Percentiles rank a stretch among this genome's conserved stretches.
Evolutionary conservation across 2,797 vertebrate species (phyloP).

Genomic region (Spheniscus humboldti): DNA sequence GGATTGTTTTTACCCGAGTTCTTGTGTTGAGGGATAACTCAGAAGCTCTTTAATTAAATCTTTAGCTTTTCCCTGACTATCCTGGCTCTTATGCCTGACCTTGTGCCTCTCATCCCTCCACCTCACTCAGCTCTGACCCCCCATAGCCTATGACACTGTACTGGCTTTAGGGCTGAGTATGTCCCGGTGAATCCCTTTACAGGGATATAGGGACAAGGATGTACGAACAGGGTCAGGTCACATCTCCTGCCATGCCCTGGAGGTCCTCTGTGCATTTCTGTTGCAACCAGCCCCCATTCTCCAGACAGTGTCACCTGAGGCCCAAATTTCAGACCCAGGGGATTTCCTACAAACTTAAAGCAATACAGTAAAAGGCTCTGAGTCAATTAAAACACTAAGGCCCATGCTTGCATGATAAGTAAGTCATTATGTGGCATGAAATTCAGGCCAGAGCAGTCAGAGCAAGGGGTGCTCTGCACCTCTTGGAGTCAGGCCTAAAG

Average conservation of each 20-base stretch:
- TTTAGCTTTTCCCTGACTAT: not conserved
- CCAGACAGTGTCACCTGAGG: not conserved
- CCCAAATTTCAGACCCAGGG: not conserved
- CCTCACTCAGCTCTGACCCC: fast-evolving
- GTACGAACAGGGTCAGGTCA: not conserved
- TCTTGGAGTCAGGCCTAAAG: not conserved
- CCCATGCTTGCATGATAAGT: fast-evolving
- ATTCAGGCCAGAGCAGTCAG: not conserved
- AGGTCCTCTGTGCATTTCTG: not conserved
- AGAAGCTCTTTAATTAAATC: not conserved
- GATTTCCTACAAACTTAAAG: not conserved
- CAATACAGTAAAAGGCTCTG: not conserved
- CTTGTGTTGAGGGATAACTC: not conserved
- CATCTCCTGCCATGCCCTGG: not conserved
- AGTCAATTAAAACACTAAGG: not conserved
- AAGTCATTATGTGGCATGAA: not conserved
- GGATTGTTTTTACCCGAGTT: fast-evolving
- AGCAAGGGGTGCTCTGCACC: not conserved
- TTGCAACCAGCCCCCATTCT: not conserved
- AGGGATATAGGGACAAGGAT: not conserved
- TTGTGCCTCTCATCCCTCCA: not conserved
- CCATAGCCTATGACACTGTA: fast-evolving
- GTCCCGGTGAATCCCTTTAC: not conserved
- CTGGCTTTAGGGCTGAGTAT: not conserved
- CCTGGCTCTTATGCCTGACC: not conserved